Conservation (phyloP, 2,888 invertebrate genomes). For the Drosophila quinaria region DNA sequence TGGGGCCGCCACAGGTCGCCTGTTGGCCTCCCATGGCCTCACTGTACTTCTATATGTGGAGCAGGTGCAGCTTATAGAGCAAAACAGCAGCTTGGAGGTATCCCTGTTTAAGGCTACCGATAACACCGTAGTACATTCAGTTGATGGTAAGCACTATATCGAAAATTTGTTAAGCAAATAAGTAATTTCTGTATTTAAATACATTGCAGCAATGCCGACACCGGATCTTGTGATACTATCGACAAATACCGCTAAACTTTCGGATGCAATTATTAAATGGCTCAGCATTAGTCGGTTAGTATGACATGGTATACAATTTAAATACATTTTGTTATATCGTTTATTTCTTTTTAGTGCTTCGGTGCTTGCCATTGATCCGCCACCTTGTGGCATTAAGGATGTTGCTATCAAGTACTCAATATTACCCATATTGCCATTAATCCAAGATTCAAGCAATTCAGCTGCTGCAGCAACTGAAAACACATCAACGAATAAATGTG, state of each 20-base stretch:
- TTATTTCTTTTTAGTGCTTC: slow-evolving; percentile 87
- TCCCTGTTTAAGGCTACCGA: slow-evolving; percentile 89
- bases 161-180: not conserved
- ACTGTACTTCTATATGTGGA: slow-evolving; percentile 88
- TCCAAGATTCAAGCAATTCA: slow-evolving; percentile 64
- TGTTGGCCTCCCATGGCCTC: slow-evolving; percentile 93
- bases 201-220: slow-evolving; percentile 84
- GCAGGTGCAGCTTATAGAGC: slow-evolving; percentile 86
- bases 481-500: slow-evolving; percentile 86
- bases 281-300: slow-evolving; percentile 87
- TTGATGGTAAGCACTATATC: slow-evolving; percentile 82
- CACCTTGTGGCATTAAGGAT: slow-evolving; percentile 89
- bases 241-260: slow-evolving; percentile 83
- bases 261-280: slow-evolving; percentile 89
- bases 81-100: slow-evolving; percentile 87
- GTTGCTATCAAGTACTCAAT: slow-evolving; percentile 89
- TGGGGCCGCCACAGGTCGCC: slow-evolving; percentile 91
- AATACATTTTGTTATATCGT: not conserved
- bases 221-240: slow-evolving; percentile 86
- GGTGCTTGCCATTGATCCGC: slow-evolving; percentile 92
- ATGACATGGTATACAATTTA: not conserved
- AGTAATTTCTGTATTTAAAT: not conserved
- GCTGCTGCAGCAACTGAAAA: slow-evolving; percentile 31
- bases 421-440: slow-evolving; percentile 90
- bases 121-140: slow-evolving; percentile 87